Percentiles rank a stretch among this genome's conserved stretches.
phyloP scores from a whole-genome alignment of 2,888 invertebrate genomes.

The Scaptomyza flava region DNA sequence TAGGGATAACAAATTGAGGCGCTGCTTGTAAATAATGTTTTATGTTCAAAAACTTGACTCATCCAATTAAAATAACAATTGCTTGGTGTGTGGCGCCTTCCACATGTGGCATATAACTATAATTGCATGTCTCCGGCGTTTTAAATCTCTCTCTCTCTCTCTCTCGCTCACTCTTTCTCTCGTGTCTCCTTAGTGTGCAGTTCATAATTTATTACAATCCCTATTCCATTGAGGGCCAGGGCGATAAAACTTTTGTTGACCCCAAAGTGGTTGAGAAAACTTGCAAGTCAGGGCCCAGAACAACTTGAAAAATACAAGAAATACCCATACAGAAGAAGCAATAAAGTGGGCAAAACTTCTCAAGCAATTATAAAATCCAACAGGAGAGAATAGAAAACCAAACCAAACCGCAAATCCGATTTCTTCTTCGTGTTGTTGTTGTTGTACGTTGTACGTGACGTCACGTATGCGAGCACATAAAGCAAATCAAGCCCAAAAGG shows the following conservation, averaged over 20 bases:
- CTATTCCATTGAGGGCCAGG: slow-evolving; percentile 40
- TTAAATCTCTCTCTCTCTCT: slow-evolving; percentile 2
- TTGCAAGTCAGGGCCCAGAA: slow-evolving; percentile 33
- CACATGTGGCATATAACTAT: slow-evolving; percentile 63
- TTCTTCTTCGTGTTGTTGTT: slow-evolving; percentile 7
- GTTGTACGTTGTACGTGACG: slow-evolving; percentile 52
- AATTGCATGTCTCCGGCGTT: slow-evolving; percentile 66
- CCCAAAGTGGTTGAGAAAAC: slow-evolving; percentile 55
- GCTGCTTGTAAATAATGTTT: slow-evolving; percentile 11
- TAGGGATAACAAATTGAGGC: slow-evolving; percentile 5
- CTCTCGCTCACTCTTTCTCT: neutral
- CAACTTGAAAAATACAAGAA: neutral
- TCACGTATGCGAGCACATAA: slow-evolving; percentile 52
- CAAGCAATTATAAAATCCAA: slow-evolving; percentile 70
- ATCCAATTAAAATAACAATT: slow-evolving; percentile 56
- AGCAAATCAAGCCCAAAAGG: slow-evolving; percentile 10
- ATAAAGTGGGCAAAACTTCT: slow-evolving; percentile 47
- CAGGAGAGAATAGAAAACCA: slow-evolving; percentile 23
- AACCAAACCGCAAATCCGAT: slow-evolving; percentile 16
- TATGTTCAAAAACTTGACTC: slow-evolving; percentile 26
- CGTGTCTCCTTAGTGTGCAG: slow-evolving; percentile 14
- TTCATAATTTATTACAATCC: slow-evolving; percentile 73
- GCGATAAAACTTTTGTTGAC: slow-evolving; percentile 58
- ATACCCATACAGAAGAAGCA: slow-evolving; percentile 4
- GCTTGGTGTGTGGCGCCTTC: slow-evolving; percentile 32